Base-by-base conservation (phyloP, 2,888 invertebrate species). In the Panzeria rudis region DNA sequence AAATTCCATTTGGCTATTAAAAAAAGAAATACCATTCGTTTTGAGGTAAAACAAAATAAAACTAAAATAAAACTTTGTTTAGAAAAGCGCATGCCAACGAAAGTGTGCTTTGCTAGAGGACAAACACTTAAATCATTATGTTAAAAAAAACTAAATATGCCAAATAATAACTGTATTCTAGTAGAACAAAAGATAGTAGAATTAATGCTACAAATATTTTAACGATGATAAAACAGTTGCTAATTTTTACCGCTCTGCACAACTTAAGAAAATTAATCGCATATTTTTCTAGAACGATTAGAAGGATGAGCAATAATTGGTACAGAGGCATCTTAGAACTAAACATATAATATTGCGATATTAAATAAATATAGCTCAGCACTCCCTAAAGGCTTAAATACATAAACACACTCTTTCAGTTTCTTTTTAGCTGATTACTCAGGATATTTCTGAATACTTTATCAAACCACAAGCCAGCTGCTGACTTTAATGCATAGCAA, bases 111-210 rank as follows among this genome's bases (percentile, higher is more conserved):
- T 52, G 13, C 38, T 75, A 6, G 9, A 64, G 38, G 17, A 9
- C 25, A 75, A 62, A 9, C 5, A 54, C 13, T 59, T 50, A 73
- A 73, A 73, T 47, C 32, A 50, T 73, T 61, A 3, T 73, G n/a
- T 25, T 23, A 3, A 20, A 59, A 35, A 20, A 47, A 13, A 47
- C 1, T 0, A 25, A 62, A 38, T 29, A 6, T 41, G 15, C 6
- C 29, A 62, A 61, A 20, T 50, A 73, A 64, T n/a, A n/a, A n/a
- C n/a, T n/a, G n/a, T n/a, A n/a, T n/a, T n/a, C n/a, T n/a, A n/a
- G n/a, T n/a, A n/a, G n/a, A n/a, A n/a, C n/a, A n/a, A n/a, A n/a
- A n/a, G n/a, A 11, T 23, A 50, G 6, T 5, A 29, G 50, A 20
- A 50, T 23, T 20, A 50, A 20, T 20, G 20, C 50, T 23, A 7